Evolutionary conservation across 2,113 vertebrate genomes (phyloP).

Genomic region (Dolichotis patagonum): DNA sequence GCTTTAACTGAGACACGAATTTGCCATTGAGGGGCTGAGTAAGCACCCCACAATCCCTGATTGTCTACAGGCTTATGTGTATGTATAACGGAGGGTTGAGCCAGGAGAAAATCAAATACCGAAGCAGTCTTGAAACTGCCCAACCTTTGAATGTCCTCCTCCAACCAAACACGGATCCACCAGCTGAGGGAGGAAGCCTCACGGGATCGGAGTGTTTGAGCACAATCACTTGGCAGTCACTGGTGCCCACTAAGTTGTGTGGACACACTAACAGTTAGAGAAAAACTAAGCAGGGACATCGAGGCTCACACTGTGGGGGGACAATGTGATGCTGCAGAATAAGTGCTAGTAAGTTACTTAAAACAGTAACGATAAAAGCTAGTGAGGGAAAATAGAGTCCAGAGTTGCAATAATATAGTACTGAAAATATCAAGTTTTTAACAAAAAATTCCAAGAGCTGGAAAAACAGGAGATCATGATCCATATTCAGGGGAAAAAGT

Average conservation of each 20-base stretch:
- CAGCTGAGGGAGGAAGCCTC: not conserved
- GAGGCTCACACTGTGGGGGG: not conserved
- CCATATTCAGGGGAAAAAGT: not conserved
- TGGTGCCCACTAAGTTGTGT: not conserved
- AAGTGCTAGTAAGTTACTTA: not conserved
- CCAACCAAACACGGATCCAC: not conserved
- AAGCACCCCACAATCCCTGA: not conserved
- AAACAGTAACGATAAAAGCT: not conserved
- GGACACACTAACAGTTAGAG: not conserved
- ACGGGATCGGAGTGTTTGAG: not conserved
- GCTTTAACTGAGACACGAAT: not conserved
- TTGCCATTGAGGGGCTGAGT: not conserved
- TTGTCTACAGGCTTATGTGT: not conserved
- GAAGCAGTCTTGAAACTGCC: not conserved
- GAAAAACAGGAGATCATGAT: not conserved
- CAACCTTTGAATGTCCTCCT: not conserved
- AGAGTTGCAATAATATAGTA: not conserved
- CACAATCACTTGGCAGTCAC: not conserved
- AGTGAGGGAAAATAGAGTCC: not conserved
- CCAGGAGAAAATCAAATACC: not conserved
- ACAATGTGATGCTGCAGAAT: not conserved
- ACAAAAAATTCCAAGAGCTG: not conserved
- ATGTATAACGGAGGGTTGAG: not conserved
- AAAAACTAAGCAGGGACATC: not conserved
- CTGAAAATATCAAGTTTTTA: not conserved